Percentiles rank a stretch among this genome's conserved stretches.
Evolutionary conservation across 2,797 vertebrate species (phyloP).

Genomic region (Chromis chromis): DNA sequence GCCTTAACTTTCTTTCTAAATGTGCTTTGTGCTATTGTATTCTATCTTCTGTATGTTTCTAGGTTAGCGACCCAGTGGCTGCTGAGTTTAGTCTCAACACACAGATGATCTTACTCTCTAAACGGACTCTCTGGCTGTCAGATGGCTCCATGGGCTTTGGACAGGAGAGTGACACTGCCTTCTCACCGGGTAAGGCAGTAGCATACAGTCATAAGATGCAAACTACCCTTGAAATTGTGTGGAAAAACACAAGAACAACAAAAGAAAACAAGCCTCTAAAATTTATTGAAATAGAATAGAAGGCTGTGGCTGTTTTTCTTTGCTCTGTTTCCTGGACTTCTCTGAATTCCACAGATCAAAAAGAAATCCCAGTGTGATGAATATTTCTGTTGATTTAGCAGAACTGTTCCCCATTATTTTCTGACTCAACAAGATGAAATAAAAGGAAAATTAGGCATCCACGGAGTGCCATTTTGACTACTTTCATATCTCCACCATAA

Average conservation of each 20-base stretch:
- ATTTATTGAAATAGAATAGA: neutral
- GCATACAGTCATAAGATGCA: neutral
- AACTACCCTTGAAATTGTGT: neutral
- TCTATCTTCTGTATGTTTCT: conserved; percentile 17
- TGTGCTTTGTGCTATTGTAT: neutral
- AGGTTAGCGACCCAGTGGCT: conserved; percentile 97
- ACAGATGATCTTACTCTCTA: conserved; percentile 93
- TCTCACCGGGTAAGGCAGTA: conserved; percentile 88
- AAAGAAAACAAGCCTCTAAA: neutral
- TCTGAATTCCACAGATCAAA: conserved; percentile 13
- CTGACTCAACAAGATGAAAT: conserved; percentile 13
- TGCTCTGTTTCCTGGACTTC: neutral
- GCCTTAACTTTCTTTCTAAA: neutral
- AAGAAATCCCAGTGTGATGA: neutral
- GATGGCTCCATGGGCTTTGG: conserved; percentile 96
- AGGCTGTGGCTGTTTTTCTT: neutral
- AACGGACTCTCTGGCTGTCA: conserved; percentile 92
- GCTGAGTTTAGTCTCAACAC: conserved; percentile 97
- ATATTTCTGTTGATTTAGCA: conserved; percentile 34
- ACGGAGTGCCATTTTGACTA: conserved; percentile 28
- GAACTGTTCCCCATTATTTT: conserved; percentile 36
- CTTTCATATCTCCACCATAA: conserved; percentile 34
- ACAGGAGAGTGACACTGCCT: conserved; percentile 92
- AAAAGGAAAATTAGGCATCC: neutral
- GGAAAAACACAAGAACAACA: neutral